These are phyloP conservation scores for Drosophila recens DNA, from an alignment of 2,888 invertebrate genomes.

Conservation along the genomic window DNA sequence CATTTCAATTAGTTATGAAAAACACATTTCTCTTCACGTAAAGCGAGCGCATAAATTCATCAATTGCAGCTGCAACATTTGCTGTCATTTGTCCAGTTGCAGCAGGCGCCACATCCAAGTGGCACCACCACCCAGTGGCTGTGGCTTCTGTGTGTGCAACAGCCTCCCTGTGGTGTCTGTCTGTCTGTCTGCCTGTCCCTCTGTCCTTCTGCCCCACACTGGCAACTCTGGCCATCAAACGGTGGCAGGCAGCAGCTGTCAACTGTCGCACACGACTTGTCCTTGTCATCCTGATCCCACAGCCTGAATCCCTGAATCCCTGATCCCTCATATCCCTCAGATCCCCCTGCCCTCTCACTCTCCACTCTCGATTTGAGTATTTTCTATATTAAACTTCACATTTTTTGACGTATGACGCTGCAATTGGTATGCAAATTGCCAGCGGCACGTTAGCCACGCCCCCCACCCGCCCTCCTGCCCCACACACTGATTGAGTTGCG, in stretches of 20 bases:
- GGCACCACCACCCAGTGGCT: constrained; percentile 63
- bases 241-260: constrained; percentile 80
- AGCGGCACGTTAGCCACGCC: constrained; percentile 48
- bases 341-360: constrained; percentile 8
- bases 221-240: constrained; percentile 57
- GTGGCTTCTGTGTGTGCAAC: constrained; percentile 63
- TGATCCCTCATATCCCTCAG: constrained; percentile 4
- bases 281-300: constrained; percentile 62
- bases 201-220: background rate
- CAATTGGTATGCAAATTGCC: constrained; percentile 79
- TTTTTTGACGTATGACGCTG: constrained; percentile 77
- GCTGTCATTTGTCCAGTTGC: constrained; percentile 77
- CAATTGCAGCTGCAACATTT: constrained; percentile 72
- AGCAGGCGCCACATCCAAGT: constrained; percentile 43
- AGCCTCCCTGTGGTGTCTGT: constrained; percentile 21
- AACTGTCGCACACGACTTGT: constrained; percentile 82
- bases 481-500: constrained; percentile 35
- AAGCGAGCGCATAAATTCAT: constrained; percentile 76
- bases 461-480: background rate
- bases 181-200: constrained; percentile 10
- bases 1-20: constrained; percentile 78
- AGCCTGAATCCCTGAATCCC: constrained; percentile 7
- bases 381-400: constrained; percentile 82
- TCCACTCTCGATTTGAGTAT: constrained; percentile 55
- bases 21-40: constrained; percentile 67